phyloP scores from a whole-genome alignment of 1,140 invertebrate species.

The Archivesica marissinica region DNA sequence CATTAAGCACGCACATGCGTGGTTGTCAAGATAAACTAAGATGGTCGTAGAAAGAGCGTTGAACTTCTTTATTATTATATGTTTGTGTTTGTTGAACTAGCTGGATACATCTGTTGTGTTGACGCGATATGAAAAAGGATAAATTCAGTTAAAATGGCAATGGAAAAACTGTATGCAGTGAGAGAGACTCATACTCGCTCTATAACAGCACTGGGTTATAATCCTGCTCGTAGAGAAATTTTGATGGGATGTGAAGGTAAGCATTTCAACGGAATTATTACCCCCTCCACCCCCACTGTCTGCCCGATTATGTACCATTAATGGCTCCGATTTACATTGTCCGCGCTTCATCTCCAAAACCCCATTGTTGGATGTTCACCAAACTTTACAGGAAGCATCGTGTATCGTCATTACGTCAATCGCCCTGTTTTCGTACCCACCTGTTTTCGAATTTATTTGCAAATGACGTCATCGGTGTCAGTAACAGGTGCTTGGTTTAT shows the following conservation, averaged over 20 bases:
- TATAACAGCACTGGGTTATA: constrained; percentile 83
- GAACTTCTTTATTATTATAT: constrained; percentile 7
- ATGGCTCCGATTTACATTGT: no score
- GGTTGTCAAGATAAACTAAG: constrained; percentile 76
- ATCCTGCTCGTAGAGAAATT: constrained; percentile 81
- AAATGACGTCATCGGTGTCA: no score
- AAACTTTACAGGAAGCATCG: no score
- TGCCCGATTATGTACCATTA: no score
- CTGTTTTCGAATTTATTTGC: no score
- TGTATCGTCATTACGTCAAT: no score
- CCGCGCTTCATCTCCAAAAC: no score
- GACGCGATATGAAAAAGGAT: neutral
- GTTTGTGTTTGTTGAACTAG: neutral
- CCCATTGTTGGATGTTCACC: no score
- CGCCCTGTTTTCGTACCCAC: no score
- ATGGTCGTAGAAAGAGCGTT: constrained; percentile 65
- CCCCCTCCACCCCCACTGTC: no score
- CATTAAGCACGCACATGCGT: constrained; percentile 8
- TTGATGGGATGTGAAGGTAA: constrained; percentile 84
- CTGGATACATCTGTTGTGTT: neutral
- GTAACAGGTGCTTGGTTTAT: no score
- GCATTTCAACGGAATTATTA: no score
- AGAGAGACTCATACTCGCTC: constrained; percentile 81
- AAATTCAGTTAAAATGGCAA: constrained; percentile 78
- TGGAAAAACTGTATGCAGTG: constrained; percentile 83